Evolutionary conservation across 2,113 vertebrate genomes (phyloP).

Genomic region (Nannobrachium achirus): DNA sequence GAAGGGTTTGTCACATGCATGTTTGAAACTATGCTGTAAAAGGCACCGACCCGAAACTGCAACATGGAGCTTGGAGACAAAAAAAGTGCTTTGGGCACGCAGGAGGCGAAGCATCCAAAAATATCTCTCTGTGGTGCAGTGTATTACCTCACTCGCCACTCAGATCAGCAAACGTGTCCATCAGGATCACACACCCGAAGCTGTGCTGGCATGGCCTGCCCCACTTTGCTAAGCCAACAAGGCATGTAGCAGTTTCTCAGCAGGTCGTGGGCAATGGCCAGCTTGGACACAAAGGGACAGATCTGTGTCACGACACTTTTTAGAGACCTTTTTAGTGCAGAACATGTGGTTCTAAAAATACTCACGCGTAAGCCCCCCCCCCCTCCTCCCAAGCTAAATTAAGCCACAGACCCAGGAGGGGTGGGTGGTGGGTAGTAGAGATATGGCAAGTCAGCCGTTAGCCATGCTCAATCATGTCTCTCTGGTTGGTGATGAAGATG

Average conservation of each 20-base stretch:
- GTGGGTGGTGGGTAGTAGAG: conserved; percentile 56
- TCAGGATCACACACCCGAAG: conserved; percentile 61
- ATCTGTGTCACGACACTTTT: conserved; percentile 60
- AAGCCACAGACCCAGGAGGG: conserved; percentile 45
- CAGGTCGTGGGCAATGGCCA: conserved; percentile 23
- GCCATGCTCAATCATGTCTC: conserved; percentile 40
- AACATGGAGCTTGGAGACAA: conserved; percentile 38
- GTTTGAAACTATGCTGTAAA: neutral
- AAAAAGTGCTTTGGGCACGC: conserved; percentile 53
- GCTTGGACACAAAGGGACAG: conserved; percentile 35
- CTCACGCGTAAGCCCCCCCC: conserved; percentile 40
- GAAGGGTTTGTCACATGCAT: conserved; percentile 6
- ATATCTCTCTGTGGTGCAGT: conserved; percentile 54
- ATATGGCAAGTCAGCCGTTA: conserved; percentile 57
- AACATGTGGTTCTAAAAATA: conserved; percentile 66
- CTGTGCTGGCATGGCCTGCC: conserved; percentile 50
- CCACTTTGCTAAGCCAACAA: conserved; percentile 47
- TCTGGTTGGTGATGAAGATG: conserved; percentile 52
- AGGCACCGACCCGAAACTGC: conserved; percentile 17
- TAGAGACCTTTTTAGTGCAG: conserved; percentile 50
- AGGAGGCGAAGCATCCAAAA: conserved; percentile 57
- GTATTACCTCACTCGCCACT: conserved; percentile 67
- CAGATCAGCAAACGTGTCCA: conserved; percentile 67
- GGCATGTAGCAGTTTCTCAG: conserved; percentile 37
- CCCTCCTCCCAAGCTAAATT: conserved; percentile 61